Conservation (phyloP, 2,888 invertebrate species). For the Dryococelus australis region DNA sequence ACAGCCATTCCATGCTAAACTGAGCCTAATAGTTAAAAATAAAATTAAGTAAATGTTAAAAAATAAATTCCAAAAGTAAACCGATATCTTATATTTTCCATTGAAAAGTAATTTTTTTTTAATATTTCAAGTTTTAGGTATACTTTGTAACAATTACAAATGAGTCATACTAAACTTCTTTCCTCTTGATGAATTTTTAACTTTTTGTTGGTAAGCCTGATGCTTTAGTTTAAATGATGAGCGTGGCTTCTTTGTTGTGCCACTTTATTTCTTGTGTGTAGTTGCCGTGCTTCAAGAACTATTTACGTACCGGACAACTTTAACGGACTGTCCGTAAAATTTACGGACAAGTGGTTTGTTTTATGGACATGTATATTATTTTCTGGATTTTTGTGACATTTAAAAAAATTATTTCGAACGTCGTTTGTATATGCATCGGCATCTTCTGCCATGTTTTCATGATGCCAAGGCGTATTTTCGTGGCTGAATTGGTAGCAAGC, state of each 20-base stretch:
- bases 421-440: no score
- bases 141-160: background rate
- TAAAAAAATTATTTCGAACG: no score
- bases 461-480: no score
- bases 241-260: background rate
- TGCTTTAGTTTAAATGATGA: constrained; percentile 3
- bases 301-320: no score
- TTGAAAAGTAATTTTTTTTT: background rate
- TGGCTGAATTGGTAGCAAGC: no score
- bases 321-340: no score
- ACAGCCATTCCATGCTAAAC: background rate
- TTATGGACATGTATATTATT: background rate
- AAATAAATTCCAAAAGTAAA: background rate
- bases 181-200: background rate
- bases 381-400: no score
- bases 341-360: background rate
- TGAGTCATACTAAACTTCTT: background rate
- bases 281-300: background rate
- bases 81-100: background rate
- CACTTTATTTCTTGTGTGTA: background rate
- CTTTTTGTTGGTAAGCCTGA: background rate
- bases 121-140: background rate
- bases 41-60: background rate
- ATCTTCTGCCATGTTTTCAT: no score
- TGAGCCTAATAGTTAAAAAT: background rate